Percentiles rank a stretch among this genome's conserved stretches.
Evolutionary conservation across 30 jellyfish, hydroid and myxozoan species (phyloP).

Genomic region (Turritopsis rubra): DNA sequence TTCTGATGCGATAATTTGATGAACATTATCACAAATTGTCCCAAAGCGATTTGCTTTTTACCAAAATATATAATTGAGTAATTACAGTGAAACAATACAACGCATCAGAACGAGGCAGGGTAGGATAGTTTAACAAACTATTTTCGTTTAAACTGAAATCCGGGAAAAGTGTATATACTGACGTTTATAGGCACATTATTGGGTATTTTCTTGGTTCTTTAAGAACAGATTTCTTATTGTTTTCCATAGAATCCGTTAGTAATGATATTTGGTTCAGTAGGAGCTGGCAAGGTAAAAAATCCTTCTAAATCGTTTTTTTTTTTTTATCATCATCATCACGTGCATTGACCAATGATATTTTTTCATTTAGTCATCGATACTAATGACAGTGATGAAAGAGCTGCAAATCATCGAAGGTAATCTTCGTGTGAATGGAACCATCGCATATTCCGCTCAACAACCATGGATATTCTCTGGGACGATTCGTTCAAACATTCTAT

Average conservation of each 20-base stretch:
- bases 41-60: no score
- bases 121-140: no score
- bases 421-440: slow-evolving; percentile 36
- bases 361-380: slow-evolving; percentile 47
- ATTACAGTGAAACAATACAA: no score
- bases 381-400: slow-evolving; percentile 60
- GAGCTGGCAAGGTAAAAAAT: slow-evolving; percentile 78
- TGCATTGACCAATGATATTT: no score
- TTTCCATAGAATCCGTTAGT: slow-evolving; percentile 43
- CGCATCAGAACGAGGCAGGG: no score
- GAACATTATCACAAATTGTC: no score
- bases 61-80: no score
- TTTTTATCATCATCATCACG: not conserved
- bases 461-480: slow-evolving; percentile 91
- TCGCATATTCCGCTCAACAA: slow-evolving; percentile 72
- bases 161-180: no score
- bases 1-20: no score
- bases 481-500: slow-evolving; percentile 62
- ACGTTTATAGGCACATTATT: no score
- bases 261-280: slow-evolving; percentile 86
- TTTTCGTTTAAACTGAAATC: no score
- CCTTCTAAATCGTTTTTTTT: not conserved
- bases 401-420: slow-evolving; percentile 46
- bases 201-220: not conserved
- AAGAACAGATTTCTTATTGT: no score